Evolutionary conservation across 2,113 vertebrate species (phyloP), one percentile per base, ranked within the genome.

Genomic region (Etia nguti): DNA sequence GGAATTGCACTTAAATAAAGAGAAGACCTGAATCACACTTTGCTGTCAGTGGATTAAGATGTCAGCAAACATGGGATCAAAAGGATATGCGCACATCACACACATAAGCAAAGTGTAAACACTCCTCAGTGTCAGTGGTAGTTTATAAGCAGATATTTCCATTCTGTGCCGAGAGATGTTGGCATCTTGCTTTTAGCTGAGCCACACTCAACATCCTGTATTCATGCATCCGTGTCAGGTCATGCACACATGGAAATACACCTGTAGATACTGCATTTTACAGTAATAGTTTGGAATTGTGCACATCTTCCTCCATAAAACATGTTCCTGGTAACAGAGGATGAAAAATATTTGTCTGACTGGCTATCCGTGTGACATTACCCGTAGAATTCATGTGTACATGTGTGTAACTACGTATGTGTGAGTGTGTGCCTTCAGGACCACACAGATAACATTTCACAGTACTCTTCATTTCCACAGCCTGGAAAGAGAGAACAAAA

Each of bases 271-370:
- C 18, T 24, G 6, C 31, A 79, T 79, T 82, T 80, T 56, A 83
- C 41, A 46, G 84, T 80, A 65, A 38, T 60, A 79, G 55, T 86
- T 34, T 55, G 22, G 70, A 70, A 75, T 36, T 70, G 38, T 62
- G 62, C 52, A 81, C 80, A 65, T 46, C 38, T 34, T 83, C 24
- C 80, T 56, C 75, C 79, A 90, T 84, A 88, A 90, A 90, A 73
- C 65, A 83, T 6, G 81, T 86, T 86, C 6, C 81, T 79, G 86
- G 89, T 83, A 91, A 90, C 24, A 92, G 43, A 65, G 80, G 86
- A 92, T 88, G 88, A 87, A 85, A 89, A 92, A 88, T 92, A 92
- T 89, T 86, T 90, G 84, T 93, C 80, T 89, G 83, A 34, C 82
- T 31, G 36, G 68, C 79, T 86, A 81, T 88, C 79, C 2, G 0